Conservation (phyloP, 2,113 vertebrate species). For the Panurus biarmicus region DNA sequence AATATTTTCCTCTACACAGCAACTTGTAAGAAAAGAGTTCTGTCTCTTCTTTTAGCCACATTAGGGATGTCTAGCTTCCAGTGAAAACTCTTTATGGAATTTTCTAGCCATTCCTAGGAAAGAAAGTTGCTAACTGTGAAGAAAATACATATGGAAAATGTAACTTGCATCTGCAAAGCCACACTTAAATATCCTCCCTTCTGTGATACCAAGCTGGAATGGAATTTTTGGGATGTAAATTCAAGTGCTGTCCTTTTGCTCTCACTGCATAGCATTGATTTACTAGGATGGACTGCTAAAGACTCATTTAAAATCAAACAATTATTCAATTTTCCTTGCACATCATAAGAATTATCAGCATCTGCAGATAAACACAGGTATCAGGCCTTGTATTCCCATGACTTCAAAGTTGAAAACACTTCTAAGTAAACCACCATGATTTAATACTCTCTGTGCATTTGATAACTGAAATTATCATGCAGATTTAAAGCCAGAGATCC, state of each 20-base stretch:
- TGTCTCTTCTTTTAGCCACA: background rate
- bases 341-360: background rate
- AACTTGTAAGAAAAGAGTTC: background rate
- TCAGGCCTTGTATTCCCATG: background rate
- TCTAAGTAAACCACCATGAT: constrained; percentile 10
- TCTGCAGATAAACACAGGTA: background rate
- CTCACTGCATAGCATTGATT: background rate
- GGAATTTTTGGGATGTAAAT: background rate
- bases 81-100: background rate
- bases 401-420: background rate
- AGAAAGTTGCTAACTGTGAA: background rate
- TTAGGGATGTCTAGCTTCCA: background rate
- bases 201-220: background rate
- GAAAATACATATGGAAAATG: background rate
- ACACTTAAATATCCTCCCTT: background rate
- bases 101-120: background rate
- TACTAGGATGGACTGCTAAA: background rate
- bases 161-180: background rate
- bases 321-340: background rate
- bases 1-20: background rate
- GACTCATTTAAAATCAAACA: background rate
- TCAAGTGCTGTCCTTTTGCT: background rate
- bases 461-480: background rate
- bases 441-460: background rate
- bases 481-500: constrained; percentile 35